Evolutionary conservation across 2,113 vertebrate species (phyloP).

Genomic region (Eptatretus burgeri): DNA sequence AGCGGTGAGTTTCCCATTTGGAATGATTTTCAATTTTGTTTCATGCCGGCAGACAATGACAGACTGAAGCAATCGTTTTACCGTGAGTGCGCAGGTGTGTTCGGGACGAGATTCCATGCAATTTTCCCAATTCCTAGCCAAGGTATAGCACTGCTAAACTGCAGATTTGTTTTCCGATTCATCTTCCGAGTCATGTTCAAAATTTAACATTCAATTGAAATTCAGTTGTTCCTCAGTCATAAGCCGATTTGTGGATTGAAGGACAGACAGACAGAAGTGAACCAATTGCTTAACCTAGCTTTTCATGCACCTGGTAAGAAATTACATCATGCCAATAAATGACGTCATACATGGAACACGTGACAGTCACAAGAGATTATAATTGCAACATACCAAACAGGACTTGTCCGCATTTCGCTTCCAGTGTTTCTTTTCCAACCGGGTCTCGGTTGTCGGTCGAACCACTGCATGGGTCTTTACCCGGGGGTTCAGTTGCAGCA

Average conservation of each 20-base stretch:
- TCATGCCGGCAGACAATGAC: too few relatives aligned
- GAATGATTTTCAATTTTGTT: too few relatives aligned
- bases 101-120: too few relatives aligned
- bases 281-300: neutral
- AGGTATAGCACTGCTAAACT: too few relatives aligned
- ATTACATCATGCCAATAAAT: neutral
- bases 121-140: too few relatives aligned
- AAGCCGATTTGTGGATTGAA: neutral
- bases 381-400: slow-evolving; percentile 31
- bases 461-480: slow-evolving; percentile 27
- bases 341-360: neutral
- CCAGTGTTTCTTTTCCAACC: slow-evolving; percentile 51
- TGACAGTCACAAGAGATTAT: neutral
- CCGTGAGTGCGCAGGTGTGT: too few relatives aligned
- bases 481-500: slow-evolving; percentile 42
- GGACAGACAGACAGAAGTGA: neutral
- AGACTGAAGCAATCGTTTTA: too few relatives aligned
- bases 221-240: neutral
- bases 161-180: too few relatives aligned
- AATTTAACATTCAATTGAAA: too few relatives aligned
- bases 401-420: slow-evolving; percentile 41
- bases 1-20: too few relatives aligned
- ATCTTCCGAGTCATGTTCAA: too few relatives aligned
- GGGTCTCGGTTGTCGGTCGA: slow-evolving; percentile 37
- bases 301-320: neutral